Evolutionary conservation across 2,888 invertebrate species (phyloP), one percentile per base, ranked within the genome.

Genomic region (Tillus elongatus): DNA sequence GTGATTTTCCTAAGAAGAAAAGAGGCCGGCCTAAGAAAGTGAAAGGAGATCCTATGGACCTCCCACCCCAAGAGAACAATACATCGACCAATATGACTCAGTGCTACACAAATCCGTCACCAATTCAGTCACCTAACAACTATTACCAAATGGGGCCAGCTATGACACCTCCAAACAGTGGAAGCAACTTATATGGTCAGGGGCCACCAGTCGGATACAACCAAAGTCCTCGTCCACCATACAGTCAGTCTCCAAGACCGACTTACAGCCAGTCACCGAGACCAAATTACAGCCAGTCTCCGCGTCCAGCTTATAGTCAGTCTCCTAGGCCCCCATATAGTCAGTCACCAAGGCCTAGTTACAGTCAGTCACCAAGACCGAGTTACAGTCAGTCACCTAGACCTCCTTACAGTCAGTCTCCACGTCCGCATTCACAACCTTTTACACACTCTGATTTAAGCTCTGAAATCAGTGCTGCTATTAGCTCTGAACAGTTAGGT

Each of bases 11-110:
- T 43, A 89, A 89, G 68, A 90, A 90, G 66, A 89, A 90, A 59
- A 69, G 90, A 14, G 89, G 90, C 12, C 72, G 89, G 42, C 89
- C 90, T 42, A 90, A 90, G 67, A 91, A 90, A 67, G 79, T 87
- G 11, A 75, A 83, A 44, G 73, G 77, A 33, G 77, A 78, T 56
- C 76, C 74, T 49, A 71, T 70, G 47, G 74, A 74, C 57, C 71
- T 52, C 35, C 49, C 53, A 33, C 46, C 53, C 34, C 43, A 70
- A 26, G 58, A 60, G 41, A 60, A 60, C 42, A 64, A 63, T 54
- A 63, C 66, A 50, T 60, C 67, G 46, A 64, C 63, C 48, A 66
- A 68, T 48, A 56, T 68, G 49, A 57, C 64, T 40, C 67, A 66
- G 51, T 70, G 70, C 56, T 71, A 67, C 52, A 67, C 70, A 32